Evolutionary conservation across 2,113 vertebrate genomes (phyloP).

Genomic region (Cyprinodon tularosa): DNA sequence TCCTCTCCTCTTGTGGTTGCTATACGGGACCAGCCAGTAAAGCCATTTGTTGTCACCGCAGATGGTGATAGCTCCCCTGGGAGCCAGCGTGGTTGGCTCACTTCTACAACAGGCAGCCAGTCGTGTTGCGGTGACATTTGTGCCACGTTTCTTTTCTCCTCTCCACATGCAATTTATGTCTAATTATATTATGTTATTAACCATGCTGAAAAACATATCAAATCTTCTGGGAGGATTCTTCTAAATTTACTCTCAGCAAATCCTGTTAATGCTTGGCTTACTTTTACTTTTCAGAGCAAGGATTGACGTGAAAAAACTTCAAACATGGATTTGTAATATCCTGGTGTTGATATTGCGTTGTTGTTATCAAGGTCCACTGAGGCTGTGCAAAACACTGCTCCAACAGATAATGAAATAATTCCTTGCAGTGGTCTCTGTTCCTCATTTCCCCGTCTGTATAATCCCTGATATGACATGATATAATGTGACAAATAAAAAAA

Average conservation of each 20-base stretch:
- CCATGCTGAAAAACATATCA: constrained; percentile 36
- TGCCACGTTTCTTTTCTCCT: constrained; percentile 9
- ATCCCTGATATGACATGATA: constrained; percentile 72
- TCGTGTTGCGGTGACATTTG: constrained; percentile 52
- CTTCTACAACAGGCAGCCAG: constrained; percentile 46
- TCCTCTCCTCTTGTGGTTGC: constrained; percentile 55
- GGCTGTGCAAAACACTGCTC: constrained; percentile 61
- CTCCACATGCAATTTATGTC: constrained; percentile 30
- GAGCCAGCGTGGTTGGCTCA: constrained; percentile 46
- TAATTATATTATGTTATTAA: constrained; percentile 43
- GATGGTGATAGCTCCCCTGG: constrained; percentile 63
- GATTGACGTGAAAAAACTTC: constrained; percentile 50
- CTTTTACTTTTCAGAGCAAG: constrained; percentile 51
- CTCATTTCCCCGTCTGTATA: constrained; percentile 63
- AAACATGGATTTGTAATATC: constrained; percentile 68
- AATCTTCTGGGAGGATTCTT: constrained; percentile 44
- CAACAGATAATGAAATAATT: constrained; percentile 67
- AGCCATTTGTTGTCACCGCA: constrained; percentile 67
- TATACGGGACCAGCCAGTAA: constrained; percentile 50
- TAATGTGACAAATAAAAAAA: constrained; percentile 71
- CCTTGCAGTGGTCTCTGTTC: constrained; percentile 34
- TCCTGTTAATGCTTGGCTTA: constrained; percentile 11
- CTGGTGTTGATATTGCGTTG: constrained; percentile 68
- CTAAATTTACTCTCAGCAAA: constrained; percentile 24
- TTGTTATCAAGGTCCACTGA: constrained; percentile 68